Evolutionary conservation across 2,888 invertebrate species (phyloP), one percentile per base, ranked within the genome.

Genomic region (Dexiosoma caninum): DNA sequence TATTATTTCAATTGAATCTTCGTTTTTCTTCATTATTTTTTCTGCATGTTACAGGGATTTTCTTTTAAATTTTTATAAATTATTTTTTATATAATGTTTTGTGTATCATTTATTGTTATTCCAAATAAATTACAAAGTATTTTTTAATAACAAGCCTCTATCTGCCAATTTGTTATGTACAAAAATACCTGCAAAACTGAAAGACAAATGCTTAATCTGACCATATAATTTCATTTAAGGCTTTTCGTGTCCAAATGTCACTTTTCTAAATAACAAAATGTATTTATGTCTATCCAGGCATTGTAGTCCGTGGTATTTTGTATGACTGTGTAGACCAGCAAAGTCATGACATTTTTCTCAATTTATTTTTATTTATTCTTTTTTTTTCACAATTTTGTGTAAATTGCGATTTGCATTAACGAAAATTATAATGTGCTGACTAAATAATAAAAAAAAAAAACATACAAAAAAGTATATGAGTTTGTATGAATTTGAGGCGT

Each of bases 311-410:
- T 10, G 16, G 30, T 40, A 40, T 32, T 23, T 16, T 16, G n/a
- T 62, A 21, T 46, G 46, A 14, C 32, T 60, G 74, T 59, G 62
- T 82, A 70, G 49, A 67, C n/a, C n/a, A n/a, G 75, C 81, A 57
- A 49, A 81, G 78, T 78, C 83, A 82, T 82, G 82, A 82, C 79
- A 83, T 79, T 81, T 82, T 81, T 75, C 46, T 37, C 23, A 3
- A 40, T 66, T 57, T 46, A 32, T 55, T 9, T 10, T n/a, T 16
- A n/a, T 27, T 27, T 27, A 27, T 3, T 5, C 3, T 5, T 5
- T 6, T 35, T 46, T 62, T 32, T 59, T 32, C 30, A 57, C 60
- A 60, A 62, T 62, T 32, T 49, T 53, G 10, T 42, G 66, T 21
- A 81, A 79, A 79, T 74, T 79, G 83, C 81, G 79, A 81, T 83